Conservation (phyloP, 1,140 invertebrate species). For the Polypedilum vanderplanki region DNA sequence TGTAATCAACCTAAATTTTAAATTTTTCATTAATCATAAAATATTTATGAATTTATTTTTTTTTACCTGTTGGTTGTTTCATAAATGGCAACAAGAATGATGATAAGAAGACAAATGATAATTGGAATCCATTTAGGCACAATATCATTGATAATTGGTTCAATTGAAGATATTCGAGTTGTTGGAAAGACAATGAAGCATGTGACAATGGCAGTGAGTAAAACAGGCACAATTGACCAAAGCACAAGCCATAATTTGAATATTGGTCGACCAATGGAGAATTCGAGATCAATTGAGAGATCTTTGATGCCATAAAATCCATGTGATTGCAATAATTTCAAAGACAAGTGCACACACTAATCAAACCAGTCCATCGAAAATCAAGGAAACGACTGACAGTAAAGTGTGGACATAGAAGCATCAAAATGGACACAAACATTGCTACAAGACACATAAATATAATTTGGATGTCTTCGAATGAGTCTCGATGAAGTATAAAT, state of each 20-base stretch:
- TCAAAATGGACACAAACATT: slow-evolving; percentile 39
- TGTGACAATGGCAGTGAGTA: slow-evolving; percentile 39
- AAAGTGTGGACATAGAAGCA: slow-evolving; percentile 39
- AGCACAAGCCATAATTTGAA: slow-evolving; percentile 40
- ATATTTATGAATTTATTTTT: too few species aligned
- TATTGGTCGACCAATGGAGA: slow-evolving; percentile 43
- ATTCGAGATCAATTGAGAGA: slow-evolving; percentile 43
- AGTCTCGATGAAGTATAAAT: slow-evolving; percentile 41
- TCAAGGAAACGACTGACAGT: slow-evolving; percentile 40
- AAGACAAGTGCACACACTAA: slow-evolving; percentile 41
- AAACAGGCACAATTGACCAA: slow-evolving; percentile 40
- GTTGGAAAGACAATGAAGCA: slow-evolving; percentile 39
- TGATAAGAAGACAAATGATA: slow-evolving; percentile 38
- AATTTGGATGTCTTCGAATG: slow-evolving; percentile 40
- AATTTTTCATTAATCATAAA: too few species aligned
- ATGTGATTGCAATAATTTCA: slow-evolving; percentile 40
- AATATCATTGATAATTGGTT: slow-evolving; percentile 37
- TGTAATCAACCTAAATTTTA: slow-evolving; percentile 44
- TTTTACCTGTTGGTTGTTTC: slow-evolving; percentile 43
- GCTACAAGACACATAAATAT: slow-evolving; percentile 41
- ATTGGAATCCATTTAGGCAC: slow-evolving; percentile 42
- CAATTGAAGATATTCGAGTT: slow-evolving; percentile 34
- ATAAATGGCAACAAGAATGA: slow-evolving; percentile 37
- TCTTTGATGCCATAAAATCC: slow-evolving; percentile 44
- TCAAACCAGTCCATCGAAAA: slow-evolving; percentile 39